A percentile compares a stretch with the other conserved stretches of the same genome.
These are phyloP conservation scores for Apteryx owenii DNA, from an alignment of 2,113 vertebrate species.

Conservation along the genomic window DNA sequence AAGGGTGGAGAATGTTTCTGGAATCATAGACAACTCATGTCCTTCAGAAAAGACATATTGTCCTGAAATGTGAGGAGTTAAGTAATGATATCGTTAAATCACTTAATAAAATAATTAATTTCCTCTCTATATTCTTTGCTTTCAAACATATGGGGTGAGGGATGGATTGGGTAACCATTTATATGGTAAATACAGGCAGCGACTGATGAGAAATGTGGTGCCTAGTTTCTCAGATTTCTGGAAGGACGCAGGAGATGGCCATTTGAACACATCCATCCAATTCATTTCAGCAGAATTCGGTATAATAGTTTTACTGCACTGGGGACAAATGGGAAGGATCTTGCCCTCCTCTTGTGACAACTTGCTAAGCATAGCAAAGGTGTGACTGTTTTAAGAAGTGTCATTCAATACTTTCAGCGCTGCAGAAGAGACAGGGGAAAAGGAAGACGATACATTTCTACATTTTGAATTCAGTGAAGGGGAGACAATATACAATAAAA, in stretches of 20 bases:
- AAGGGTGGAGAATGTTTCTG: neutral
- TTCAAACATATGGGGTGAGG: neutral
- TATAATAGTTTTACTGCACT: neutral
- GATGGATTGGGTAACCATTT: rapidly evolving
- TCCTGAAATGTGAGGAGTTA: neutral
- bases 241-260: neutral
- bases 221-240: neutral
- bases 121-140: neutral
- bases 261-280: neutral
- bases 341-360: neutral
- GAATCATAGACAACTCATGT: neutral
- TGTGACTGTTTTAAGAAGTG: neutral
- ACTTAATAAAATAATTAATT: neutral
- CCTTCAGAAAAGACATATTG: neutral
- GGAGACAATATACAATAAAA: rapidly evolving
- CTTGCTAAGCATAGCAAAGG: neutral
- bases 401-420: neutral
- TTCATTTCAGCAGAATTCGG: neutral
- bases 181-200: neutral
- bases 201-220: neutral
- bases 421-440: neutral
- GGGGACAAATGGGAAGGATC: neutral
- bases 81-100: neutral
- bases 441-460: neutral
- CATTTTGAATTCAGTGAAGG: neutral